Conservation (phyloP, 2,888 invertebrate species). For the Brachyopa scutellaris region DNA sequence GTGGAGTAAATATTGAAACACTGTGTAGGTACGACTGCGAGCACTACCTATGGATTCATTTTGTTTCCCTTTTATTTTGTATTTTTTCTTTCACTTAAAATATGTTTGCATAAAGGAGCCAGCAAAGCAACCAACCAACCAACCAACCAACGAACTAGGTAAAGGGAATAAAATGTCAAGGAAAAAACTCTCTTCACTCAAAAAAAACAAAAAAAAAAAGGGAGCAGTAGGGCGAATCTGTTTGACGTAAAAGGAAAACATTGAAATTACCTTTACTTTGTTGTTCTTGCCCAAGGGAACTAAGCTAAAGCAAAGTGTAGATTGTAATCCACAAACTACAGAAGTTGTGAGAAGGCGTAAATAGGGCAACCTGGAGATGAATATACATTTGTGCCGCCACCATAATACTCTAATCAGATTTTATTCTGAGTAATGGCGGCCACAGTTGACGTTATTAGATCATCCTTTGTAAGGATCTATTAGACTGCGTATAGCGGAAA, state of each 20-base stretch:
- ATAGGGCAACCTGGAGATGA: too few species aligned
- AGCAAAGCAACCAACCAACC: too few species aligned
- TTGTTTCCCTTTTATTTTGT: slow-evolving; percentile 22
- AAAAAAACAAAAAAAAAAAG: slow-evolving; percentile 7
- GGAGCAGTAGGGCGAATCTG: slow-evolving; percentile 5
- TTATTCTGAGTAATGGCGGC: too few species aligned
- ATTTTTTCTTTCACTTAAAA: neutral
- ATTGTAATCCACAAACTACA: too few species aligned
- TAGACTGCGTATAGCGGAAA: too few species aligned
- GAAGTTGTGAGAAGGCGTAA: too few species aligned
- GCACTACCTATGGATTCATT: slow-evolving; percentile 6
- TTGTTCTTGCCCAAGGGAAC: too few species aligned
- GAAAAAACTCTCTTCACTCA: slow-evolving; percentile 20
- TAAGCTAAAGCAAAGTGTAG: too few species aligned
- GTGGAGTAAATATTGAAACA: slow-evolving; percentile 57
- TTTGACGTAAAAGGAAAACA: slow-evolving; percentile 23
- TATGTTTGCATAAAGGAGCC: slow-evolving; percentile 19
- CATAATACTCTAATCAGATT: too few species aligned
- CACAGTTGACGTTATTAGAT: too few species aligned
- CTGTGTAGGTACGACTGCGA: neutral
- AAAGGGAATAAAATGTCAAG: slow-evolving; percentile 55
- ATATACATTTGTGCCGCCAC: too few species aligned
- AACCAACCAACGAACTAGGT: neutral
- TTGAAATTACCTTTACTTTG: slow-evolving; percentile 20
- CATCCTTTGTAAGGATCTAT: too few species aligned